These are phyloP conservation scores for Fukomys damarensis DNA, from an alignment of 2,113 vertebrate species.

Conservation along the genomic window DNA sequence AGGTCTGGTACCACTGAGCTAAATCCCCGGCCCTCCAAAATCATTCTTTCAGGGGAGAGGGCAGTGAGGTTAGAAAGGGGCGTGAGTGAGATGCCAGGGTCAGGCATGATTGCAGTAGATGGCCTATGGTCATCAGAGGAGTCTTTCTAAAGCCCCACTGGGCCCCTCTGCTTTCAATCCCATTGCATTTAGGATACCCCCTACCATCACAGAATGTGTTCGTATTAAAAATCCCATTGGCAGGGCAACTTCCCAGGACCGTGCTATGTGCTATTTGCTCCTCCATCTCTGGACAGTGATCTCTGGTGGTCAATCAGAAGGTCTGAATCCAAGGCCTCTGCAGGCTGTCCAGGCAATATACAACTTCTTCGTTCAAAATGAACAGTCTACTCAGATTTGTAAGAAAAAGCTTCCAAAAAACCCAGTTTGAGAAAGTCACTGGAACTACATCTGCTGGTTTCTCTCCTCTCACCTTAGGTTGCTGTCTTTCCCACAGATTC, in stretches of 20 bases:
- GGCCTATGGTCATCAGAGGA: neutral
- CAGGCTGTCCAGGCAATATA: neutral
- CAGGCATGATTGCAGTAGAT: neutral
- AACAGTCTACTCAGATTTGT: neutral
- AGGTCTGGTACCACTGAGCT: no score
- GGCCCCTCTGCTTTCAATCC: neutral
- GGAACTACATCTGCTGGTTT: neutral
- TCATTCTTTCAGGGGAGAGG: neutral
- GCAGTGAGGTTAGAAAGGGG: no score
- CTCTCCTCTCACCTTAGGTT: constrained; percentile 10
- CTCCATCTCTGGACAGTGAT: neutral
- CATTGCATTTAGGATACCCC: neutral
- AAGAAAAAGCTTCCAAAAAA: neutral
- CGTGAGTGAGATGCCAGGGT: neutral
- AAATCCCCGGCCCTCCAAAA: no score
- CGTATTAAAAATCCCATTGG: neutral
- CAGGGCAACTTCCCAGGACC: neutral
- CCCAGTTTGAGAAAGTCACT: neutral
- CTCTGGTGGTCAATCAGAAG: neutral
- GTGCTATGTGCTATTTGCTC: neutral
- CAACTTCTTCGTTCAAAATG: neutral
- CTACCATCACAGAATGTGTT: neutral
- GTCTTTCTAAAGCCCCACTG: neutral
- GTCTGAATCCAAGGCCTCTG: neutral
- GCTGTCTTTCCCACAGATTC: neutral